Base-by-base conservation (phyloP, 1,140 invertebrate species). In the Diorhabda carinulata region DNA sequence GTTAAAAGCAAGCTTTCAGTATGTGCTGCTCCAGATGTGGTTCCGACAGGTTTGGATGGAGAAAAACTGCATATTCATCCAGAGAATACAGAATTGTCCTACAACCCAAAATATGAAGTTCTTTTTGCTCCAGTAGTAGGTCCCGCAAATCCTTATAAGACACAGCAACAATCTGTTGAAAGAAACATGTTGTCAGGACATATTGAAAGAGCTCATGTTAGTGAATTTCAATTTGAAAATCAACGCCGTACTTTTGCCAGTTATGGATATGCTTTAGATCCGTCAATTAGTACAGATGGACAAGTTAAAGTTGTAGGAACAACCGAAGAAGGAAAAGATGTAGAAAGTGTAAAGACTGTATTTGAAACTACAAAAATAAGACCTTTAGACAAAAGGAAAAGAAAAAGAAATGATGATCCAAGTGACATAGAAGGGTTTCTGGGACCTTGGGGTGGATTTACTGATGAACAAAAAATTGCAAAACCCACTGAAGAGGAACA, bases 181-280 rank as follows among this genome's bases (percentile, higher is more conserved):
- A 94, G 95, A 79, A 99, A 99, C 81, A 97, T 92, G 69, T 82
- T 99, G 0, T 91, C 97, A 42, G 98, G 98, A 8, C 98, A 90
- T 86, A 92, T 98, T 3, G 98, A 99, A 81, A 88, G 91, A 74
- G 95, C 97, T 3, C 94, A 98, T 82, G 89, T 99, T 43, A 98
- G 91, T 83, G 93, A 95, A 76, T 99, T 99, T 83, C 93, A 98
- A 75, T 99, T 99, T 88, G 98, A 99, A 83, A 97, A 95, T 81
- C 97, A 99, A 79, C 86, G 98, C 71, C 85, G 96, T 79, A 99
- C 96, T 7, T 99, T 99, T 82, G 86, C 89, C 44, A 95, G 93
- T 78, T 98, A 93, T 84, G 95, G 96, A n/a, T 98, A 96, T 86
- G 96, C 97, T 3, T 79, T 97, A 61, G 96, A 98, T 86, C 97